A percentile compares a stretch with the other conserved stretches of the same genome.
phyloP scores from a whole-genome alignment of 2,797 vertebrate species.

The Urocyon cinereoargenteus region DNA sequence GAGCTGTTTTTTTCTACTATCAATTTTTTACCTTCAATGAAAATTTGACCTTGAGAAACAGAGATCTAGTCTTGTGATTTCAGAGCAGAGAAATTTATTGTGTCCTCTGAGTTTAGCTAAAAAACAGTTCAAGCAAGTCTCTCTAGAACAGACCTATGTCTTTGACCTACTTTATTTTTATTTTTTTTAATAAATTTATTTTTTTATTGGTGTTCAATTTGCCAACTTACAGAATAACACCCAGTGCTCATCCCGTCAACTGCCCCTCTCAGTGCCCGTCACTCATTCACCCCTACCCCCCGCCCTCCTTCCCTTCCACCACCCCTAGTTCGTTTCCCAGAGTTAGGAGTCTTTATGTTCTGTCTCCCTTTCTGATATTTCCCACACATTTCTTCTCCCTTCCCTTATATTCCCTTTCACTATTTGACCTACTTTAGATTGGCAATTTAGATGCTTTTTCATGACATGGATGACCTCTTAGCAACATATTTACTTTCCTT shows the following conservation, averaged over 20 bases:
- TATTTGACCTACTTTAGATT: background rate
- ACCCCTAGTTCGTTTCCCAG: too few species aligned
- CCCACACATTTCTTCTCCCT: too few species aligned
- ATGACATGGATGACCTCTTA: background rate
- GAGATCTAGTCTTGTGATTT: background rate
- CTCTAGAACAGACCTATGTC: background rate
- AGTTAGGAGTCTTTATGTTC: too few species aligned
- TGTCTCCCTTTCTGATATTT: too few species aligned
- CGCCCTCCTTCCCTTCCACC: too few species aligned
- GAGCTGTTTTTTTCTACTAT: background rate
- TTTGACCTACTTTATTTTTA: background rate
- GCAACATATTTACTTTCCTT: slow-evolving; percentile 41
- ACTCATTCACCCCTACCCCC: too few species aligned
- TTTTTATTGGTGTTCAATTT: too few species aligned
- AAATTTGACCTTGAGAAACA: background rate
- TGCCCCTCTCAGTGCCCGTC: too few species aligned
- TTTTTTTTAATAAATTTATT: too few species aligned
- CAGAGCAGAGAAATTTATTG: background rate
- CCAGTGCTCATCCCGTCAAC: too few species aligned
- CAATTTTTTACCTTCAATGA: slow-evolving; percentile 38
- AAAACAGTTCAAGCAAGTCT: background rate
- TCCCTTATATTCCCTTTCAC: too few species aligned
- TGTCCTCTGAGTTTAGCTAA: background rate
- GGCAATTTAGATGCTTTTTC: slow-evolving; percentile 55
- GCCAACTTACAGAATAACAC: too few species aligned